Conservation (phyloP, 2,888 invertebrate species). For the Eustalomyia histrio region DNA sequence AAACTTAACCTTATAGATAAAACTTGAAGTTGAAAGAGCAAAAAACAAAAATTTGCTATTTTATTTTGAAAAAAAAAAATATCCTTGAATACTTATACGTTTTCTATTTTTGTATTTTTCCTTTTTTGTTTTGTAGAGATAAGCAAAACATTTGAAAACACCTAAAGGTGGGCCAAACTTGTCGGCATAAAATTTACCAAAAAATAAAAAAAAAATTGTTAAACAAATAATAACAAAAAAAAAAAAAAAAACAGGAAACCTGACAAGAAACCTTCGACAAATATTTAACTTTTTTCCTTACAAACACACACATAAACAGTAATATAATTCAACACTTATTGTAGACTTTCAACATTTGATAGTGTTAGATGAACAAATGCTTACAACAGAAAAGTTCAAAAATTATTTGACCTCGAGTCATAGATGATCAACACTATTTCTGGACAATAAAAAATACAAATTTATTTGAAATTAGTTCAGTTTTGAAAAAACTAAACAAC, state of each 20-base stretch:
- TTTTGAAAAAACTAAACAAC: no score
- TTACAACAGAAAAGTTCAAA: neutral
- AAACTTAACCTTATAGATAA: conserved; percentile 8
- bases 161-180: conserved; percentile 57
- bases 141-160: conserved; percentile 36
- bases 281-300: conserved; percentile 30
- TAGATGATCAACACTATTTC: conserved; percentile 21
- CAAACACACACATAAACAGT: neutral
- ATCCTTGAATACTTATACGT: neutral
- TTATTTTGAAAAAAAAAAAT: neutral
- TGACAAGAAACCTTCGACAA: conserved; percentile 33
- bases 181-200: conserved; percentile 34
- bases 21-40: conserved; percentile 4
- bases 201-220: neutral
- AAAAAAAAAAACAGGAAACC: neutral
- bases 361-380: neutral
- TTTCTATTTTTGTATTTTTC: neutral
- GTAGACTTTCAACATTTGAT: conserved; percentile 39
- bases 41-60: neutral
- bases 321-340: conserved; percentile 24
- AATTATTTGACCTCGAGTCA: conserved; percentile 38
- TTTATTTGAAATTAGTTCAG: no score
- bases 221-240: conserved; percentile 29
- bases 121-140: conserved; percentile 16
- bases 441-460: neutral